Base-by-base conservation (phyloP, 2,797 vertebrate species). In the Intellagama lesueurii region DNA sequence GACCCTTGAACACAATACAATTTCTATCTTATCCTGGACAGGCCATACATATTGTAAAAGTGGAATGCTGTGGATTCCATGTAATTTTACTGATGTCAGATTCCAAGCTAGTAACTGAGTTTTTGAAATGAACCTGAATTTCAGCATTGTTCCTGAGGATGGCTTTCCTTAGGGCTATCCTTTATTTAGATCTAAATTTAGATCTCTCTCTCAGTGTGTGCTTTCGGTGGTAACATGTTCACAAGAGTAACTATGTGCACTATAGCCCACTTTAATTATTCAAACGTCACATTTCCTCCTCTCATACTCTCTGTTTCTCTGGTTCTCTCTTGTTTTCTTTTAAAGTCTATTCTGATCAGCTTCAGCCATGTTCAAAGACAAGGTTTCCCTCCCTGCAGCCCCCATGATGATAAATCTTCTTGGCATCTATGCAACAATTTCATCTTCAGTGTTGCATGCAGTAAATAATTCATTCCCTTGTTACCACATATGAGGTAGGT, bases 401-500 rank as follows among this genome's bases (percentile, higher is more conserved):
- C 14, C 87, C 77, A 22, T 14, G 84, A 79, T 72, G 85, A 19
- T 85, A 11, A 90, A 90, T 69, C 85, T 76, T 85, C 5, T 81
- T 91, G 78, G 3, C 52, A 91, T 85, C 66, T 91, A 64, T 35
- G 69, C 85, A 86, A 81, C 35, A 35, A n/a, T 0, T 12, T 88
- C 35, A 17, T 89, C 85, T 88, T 93, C 72, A 66, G 68, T 49
- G 35, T 82, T 82, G 35, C 64, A 80, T 87, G 75, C 66, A 40
- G 86, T 90, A 84, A 90, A 87, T 87, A 87, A 87, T 83, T 90
- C 81, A 90, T 80, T 73, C 66, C 80, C 80, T 90, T 87, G 70
- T 90, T 87, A 78, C 79, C 79, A 81, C 80, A 76, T 77, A 44
- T 76, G 79, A 86, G 60, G 79, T 84, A 90, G 84, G 84, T 90